Base-by-base conservation (phyloP, 2,888 invertebrate species). In the Drosophila macrospina region DNA sequence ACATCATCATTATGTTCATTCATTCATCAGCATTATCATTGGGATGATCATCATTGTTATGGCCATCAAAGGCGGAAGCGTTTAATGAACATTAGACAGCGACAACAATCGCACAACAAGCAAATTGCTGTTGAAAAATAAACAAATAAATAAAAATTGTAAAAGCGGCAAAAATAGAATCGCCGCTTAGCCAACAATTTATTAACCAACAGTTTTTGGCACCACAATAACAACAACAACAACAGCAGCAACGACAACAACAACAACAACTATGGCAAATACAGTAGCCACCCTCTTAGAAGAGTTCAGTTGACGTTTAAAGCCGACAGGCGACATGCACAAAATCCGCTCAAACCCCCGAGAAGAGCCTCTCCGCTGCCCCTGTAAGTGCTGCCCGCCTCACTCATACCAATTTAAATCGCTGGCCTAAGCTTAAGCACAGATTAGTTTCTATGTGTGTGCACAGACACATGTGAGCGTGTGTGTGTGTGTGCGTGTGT, bases 321-420 rank as follows among this genome's bases (percentile, higher is more conserved):
- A 86, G 85, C 85, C 77, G 87, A 83, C 83, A 83, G 71, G 68
- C 67, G 67, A 83, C 87, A 83, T 77, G 82, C 72, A 69, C 69
- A 61, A 78, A 86, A 83, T 86, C 85, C 78, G 82, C 75, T 82
- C 75, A 66, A 50, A 50, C 64, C 60, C 55, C 39, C 20, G 48
- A 47, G 51, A 24, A 37, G 5, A 10, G 20, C 42, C 15, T 5
- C 51, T 44, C 50, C 30, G 1, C 24, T 6, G 7, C 7, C 52
- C 1, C 10, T 2, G 4, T n/a, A 26, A 4, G 39, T 26, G 37
- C 55, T 37, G 24, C 39, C 13, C 2, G n/a, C 6, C 16, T 16
- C 28, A 32, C 20, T 37, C 48, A 6, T 50, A 44, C 55, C 70
- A 62, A 65, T 75, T 84, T 67, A 64, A 74, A 72, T 52, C 61